Evolutionary conservation across 2,888 invertebrate genomes (phyloP), one percentile per base, ranked within the genome.

Genomic region (Rhimphoctona megacephalus): DNA sequence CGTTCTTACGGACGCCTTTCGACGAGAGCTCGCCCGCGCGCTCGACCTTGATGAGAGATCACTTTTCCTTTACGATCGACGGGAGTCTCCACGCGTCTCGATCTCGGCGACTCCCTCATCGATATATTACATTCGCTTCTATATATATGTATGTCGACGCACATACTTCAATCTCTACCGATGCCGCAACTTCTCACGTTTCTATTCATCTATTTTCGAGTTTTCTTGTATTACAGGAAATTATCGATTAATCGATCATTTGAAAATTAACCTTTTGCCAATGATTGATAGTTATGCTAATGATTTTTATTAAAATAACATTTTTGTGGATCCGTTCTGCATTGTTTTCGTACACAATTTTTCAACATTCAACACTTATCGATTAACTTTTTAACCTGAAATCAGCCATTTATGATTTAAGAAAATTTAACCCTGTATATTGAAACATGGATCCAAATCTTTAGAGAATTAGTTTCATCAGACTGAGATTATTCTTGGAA

Each of bases 1-100:
- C 88, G 87, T 22, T 73, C 72, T 77, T 73, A 54, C 52, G 67
- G 90, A 88, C 89, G 90, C 90, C 90, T 92, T 91, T 91, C 91
- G 89, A 90, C 89, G 90, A 72, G 80, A 81, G 30, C 72, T 61
- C 70, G 57, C 83, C 82, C 54, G 66, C 73, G 67, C 61, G 57
- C 72, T 43, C 49, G 91, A 92, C 93, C 93, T 92, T 93, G 92
- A 91, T 91, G 91, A 81, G 87, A 89, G 91, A 92, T 92, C 92
- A 91, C 91, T 92, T 92, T 92, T 92, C 92, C 92, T 91, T 87
- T 84, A 86, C 87, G 87, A 88, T 87, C 86, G 85, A 81, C 82
- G 85, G 82, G 85, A 70, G 79, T 82, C 80, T 81, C 85, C 85
- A 85, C 88, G 88, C 82, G 85, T 79, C 81, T 74, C 67, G 66